phyloP scores from a whole-genome alignment of 2,113 vertebrate species.

The Serilophus lunatus region DNA sequence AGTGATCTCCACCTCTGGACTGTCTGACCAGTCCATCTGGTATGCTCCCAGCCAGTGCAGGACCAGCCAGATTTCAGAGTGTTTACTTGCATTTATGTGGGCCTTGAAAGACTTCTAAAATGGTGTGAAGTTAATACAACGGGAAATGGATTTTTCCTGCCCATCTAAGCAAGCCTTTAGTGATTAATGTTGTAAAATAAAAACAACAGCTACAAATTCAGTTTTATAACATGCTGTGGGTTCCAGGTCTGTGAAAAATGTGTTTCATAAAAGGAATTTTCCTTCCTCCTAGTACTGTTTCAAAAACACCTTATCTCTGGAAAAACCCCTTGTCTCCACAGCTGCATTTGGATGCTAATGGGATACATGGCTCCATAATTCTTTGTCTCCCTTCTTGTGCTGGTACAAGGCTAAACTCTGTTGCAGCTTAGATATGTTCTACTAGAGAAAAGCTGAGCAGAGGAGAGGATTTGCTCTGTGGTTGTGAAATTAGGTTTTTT shows the following conservation, averaged over 20 bases:
- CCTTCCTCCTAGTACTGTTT: neutral
- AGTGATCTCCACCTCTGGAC: neutral
- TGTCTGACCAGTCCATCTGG: neutral
- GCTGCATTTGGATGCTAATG: slow-evolving; percentile 22
- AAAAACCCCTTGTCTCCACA: neutral
- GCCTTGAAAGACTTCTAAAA: neutral
- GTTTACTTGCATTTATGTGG: neutral
- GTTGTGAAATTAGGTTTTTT: neutral
- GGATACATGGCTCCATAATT: slow-evolving; percentile 16
- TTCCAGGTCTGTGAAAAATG: neutral
- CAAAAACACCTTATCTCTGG: neutral
- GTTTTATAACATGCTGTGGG: neutral
- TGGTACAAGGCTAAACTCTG: neutral
- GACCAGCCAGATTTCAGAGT: neutral
- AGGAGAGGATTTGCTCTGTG: neutral
- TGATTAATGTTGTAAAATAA: slow-evolving; percentile 23
- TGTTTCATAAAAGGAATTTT: neutral
- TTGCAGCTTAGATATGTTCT: neutral
- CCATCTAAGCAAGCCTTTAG: neutral
- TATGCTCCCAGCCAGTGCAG: neutral
- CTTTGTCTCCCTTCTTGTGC: neutral
- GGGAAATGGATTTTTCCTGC: slow-evolving; percentile 9
- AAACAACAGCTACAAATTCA: neutral
- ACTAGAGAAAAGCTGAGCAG: neutral
- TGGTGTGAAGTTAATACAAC: neutral